Percentiles rank a stretch among this genome's conserved stretches.
Conservation (phyloP, 2,113 vertebrate genomes). For the Chrysochloris asiatica region DNA sequence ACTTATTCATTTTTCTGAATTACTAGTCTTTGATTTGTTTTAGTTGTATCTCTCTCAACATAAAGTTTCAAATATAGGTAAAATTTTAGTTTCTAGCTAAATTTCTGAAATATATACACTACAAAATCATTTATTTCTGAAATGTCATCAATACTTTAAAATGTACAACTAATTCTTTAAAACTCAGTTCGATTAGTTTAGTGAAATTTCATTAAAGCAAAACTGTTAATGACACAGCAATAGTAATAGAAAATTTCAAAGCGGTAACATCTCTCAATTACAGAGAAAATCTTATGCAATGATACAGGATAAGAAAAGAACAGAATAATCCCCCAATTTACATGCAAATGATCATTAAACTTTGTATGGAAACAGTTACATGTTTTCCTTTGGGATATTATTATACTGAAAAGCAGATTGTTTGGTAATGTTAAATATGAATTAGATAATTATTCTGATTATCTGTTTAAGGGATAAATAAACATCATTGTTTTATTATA, state of each 20-base stretch:
- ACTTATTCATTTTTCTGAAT: background rate
- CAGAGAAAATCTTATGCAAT: background rate
- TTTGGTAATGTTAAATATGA: conserved; percentile 24
- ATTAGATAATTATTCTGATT: conserved; percentile 29
- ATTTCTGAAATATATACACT: conserved; percentile 40
- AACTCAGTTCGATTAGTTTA: background rate
- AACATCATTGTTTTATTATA: background rate
- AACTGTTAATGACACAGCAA: background rate
- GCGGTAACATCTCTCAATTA: background rate
- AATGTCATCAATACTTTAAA: background rate
- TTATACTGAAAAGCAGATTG: conserved; percentile 9
- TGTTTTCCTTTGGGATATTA: background rate
- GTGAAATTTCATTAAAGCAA: background rate
- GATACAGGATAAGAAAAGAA: background rate
- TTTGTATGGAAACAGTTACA: conserved; percentile 17
- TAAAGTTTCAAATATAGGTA: background rate
- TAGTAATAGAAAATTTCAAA: conserved; percentile 22
- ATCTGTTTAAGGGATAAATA: background rate
- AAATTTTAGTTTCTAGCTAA: background rate
- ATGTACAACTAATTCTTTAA: background rate
- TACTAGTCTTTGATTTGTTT: background rate
- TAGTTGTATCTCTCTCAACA: background rate
- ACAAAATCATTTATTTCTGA: conserved; percentile 12
- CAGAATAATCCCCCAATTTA: background rate
- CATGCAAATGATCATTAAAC: background rate